Evolutionary conservation across 2,888 invertebrate species (phyloP).

Genomic region (Thumatha senex): DNA sequence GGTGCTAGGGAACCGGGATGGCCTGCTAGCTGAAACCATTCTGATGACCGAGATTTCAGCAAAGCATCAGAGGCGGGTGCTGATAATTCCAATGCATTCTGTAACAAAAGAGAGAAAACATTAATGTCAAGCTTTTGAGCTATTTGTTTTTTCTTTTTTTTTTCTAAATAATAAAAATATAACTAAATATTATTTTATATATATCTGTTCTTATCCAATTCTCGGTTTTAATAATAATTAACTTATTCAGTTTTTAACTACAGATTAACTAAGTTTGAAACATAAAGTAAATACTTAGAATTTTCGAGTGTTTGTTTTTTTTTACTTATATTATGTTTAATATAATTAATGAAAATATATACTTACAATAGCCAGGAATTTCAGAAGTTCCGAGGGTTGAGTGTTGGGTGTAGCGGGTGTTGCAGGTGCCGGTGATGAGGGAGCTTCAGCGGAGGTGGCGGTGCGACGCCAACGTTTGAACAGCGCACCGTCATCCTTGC

Average conservation of each 20-base stretch:
- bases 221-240: too few relatives aligned
- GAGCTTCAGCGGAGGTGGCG: slow-evolving; percentile 54
- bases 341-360: slow-evolving; percentile 18
- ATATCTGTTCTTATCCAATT: too few relatives aligned
- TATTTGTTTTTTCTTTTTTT: neutral
- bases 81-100: slow-evolving; percentile 96
- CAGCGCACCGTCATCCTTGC: slow-evolving; percentile 72
- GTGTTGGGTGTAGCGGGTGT: slow-evolving; percentile 44
- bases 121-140: slow-evolving; percentile 11
- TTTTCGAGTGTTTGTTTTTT: neutral
- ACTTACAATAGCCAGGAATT: slow-evolving; percentile 92
- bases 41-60: slow-evolving; percentile 86
- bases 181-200: too few relatives aligned
- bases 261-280: too few relatives aligned
- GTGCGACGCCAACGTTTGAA: slow-evolving; percentile 76
- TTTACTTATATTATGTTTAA: neutral
- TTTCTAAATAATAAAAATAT: too few relatives aligned
- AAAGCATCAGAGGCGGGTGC: slow-evolving; percentile 95
- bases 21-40: slow-evolving; percentile 96
- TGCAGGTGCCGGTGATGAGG: slow-evolving; percentile 48
- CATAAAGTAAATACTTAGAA: too few relatives aligned
- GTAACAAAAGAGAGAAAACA: slow-evolving; percentile 63
- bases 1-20: slow-evolving; percentile 97
- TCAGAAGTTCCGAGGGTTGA: slow-evolving; percentile 82
- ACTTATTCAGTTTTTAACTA: too few relatives aligned